phyloP scores from a whole-genome alignment of 2,888 invertebrate species.

The Drosophila histrio region DNA sequence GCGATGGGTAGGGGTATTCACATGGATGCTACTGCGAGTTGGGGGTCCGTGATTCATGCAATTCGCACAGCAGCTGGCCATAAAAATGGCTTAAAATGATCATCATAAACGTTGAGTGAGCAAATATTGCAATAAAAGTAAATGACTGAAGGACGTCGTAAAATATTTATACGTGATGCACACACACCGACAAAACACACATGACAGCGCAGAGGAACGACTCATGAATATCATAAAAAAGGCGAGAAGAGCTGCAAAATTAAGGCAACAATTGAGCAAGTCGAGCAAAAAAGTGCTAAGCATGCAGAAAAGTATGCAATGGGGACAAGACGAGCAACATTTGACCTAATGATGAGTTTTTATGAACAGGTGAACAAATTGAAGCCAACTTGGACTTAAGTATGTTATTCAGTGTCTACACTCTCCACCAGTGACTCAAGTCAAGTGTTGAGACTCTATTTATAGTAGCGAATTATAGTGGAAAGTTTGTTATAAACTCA shows the following conservation, averaged over 20 bases:
- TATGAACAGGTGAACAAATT: slow-evolving; percentile 41
- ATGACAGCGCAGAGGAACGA: slow-evolving; percentile 1
- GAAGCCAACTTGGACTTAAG: background rate
- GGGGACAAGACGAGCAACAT: slow-evolving; percentile 12
- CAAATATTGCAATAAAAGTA: slow-evolving; percentile 84
- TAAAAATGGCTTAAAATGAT: slow-evolving; percentile 84
- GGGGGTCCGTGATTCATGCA: slow-evolving; percentile 79
- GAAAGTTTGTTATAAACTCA: slow-evolving; percentile 57
- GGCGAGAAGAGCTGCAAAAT: slow-evolving; percentile 32
- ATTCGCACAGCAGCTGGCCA: slow-evolving; percentile 75
- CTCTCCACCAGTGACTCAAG: background rate
- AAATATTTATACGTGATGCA: slow-evolving; percentile 81
- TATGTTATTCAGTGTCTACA: slow-evolving; percentile 22
- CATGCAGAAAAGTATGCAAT: slow-evolving; percentile 45
- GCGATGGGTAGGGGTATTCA: slow-evolving; percentile 40
- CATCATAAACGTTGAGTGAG: slow-evolving; percentile 84
- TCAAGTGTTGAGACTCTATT: slow-evolving; percentile 17
- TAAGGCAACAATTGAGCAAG: slow-evolving; percentile 46
- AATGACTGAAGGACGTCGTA: slow-evolving; percentile 83
- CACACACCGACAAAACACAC: slow-evolving; percentile 43
- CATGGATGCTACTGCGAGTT: slow-evolving; percentile 44
- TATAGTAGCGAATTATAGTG: slow-evolving; percentile 64
- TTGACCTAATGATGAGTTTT: slow-evolving; percentile 59
- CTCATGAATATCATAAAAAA: slow-evolving; percentile 64
- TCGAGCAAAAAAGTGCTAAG: slow-evolving; percentile 57